Conservation (phyloP, 2,888 invertebrate species). For the Cheilosia grossa region DNA sequence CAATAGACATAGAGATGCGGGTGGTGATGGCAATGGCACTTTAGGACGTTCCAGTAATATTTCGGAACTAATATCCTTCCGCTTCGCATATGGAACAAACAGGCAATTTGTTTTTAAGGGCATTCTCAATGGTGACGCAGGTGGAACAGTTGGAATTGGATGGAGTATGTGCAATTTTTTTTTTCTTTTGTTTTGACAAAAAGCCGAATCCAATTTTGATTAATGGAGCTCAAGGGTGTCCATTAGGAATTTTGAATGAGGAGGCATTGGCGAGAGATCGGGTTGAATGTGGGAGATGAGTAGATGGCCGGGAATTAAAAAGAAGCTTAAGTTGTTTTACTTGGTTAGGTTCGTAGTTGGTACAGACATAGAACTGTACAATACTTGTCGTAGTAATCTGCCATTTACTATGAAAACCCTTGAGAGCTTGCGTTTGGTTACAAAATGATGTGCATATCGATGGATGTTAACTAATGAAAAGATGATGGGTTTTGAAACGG, state of each 20-base stretch:
- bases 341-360: neutral
- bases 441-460: no score
- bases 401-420: no score
- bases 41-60: slow-evolving; percentile 66
- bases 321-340: neutral
- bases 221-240: slow-evolving; percentile 61
- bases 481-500: no score
- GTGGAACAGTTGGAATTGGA: slow-evolving; percentile 15
- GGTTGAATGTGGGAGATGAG: slow-evolving; percentile 17
- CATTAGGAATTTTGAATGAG: slow-evolving; percentile 36
- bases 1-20: slow-evolving; percentile 44
- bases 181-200: slow-evolving; percentile 27
- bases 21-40: slow-evolving; percentile 36
- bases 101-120: slow-evolving; percentile 68
- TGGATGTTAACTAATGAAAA: no score
- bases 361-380: no score
- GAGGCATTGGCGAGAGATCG: neutral
- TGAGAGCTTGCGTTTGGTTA: no score
- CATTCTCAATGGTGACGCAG: slow-evolving; percentile 64
- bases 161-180: neutral
- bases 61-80: slow-evolving; percentile 53
- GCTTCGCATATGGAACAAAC: slow-evolving; percentile 47
- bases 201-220: slow-evolving; percentile 55
- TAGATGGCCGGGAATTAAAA: slow-evolving; percentile 1
- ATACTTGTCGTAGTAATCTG: no score